A percentile compares a stretch with the other conserved stretches of the same genome.
phyloP scores from a whole-genome alignment of 2,113 vertebrate genomes.

The Clinocottus analis region DNA sequence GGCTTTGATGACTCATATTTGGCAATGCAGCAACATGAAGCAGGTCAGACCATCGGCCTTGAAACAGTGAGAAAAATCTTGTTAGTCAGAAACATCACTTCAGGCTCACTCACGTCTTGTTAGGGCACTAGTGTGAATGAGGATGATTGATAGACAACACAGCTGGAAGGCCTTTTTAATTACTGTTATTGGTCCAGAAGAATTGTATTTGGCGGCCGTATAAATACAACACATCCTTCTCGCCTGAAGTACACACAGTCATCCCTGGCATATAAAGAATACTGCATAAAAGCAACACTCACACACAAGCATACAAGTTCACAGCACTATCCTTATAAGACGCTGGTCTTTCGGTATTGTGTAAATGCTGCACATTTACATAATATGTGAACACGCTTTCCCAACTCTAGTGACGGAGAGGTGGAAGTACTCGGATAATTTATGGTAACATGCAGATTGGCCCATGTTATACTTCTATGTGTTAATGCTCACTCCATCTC shows the following conservation, averaged over 20 bases:
- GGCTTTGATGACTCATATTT: slow-evolving; percentile 41
- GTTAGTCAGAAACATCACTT: slow-evolving; percentile 64
- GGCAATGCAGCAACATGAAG: slow-evolving; percentile 32
- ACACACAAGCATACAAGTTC: not conserved
- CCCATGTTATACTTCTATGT: not conserved
- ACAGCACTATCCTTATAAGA: not conserved
- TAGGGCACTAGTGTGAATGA: slow-evolving; percentile 48
- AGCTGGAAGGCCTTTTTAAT: slow-evolving; percentile 63
- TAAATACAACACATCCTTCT: slow-evolving; percentile 40
- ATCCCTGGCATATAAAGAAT: not conserved
- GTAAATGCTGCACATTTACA: not conserved
- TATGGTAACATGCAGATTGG: not conserved
- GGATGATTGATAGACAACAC: slow-evolving; percentile 69
- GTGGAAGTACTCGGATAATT: not conserved
- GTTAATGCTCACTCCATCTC: not conserved
- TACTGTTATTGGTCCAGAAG: slow-evolving; percentile 57
- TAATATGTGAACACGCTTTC: not conserved
- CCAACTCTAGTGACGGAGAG: not conserved
- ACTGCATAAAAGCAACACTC: not conserved
- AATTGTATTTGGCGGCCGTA: slow-evolving; percentile 30
- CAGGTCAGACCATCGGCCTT: slow-evolving; percentile 40
- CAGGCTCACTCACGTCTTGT: slow-evolving; percentile 65
- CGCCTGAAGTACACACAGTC: slow-evolving; percentile 3
- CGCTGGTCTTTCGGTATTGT: no score
- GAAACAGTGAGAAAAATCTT: slow-evolving; percentile 47